phyloP scores from a whole-genome alignment of 2,797 vertebrate genomes.

The Anniella stebbinsi region DNA sequence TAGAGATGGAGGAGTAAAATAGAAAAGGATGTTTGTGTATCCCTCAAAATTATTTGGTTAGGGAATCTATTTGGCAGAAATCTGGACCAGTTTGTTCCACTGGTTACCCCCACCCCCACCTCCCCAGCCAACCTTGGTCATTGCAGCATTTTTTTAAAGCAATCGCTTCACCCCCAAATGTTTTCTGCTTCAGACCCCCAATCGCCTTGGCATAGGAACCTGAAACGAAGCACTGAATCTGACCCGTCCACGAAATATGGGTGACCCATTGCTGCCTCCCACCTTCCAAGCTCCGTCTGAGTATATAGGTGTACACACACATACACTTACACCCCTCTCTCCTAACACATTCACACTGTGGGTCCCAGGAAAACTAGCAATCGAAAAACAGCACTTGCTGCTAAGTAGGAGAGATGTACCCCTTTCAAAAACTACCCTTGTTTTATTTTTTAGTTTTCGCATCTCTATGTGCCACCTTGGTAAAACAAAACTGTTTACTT shows the following conservation, averaged over 20 bases:
- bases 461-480: not conserved
- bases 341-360: not conserved
- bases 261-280: not conserved
- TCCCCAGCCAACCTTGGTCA: constrained; percentile 3
- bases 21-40: not conserved
- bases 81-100: not conserved
- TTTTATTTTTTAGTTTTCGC: not conserved
- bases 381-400: not conserved
- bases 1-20: not conserved
- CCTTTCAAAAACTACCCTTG: not conserved
- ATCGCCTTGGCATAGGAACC: no score
- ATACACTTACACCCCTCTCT: not conserved
- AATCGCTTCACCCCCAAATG: not conserved
- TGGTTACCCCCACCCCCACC: no score
- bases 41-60: not conserved
- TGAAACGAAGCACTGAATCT: not conserved
- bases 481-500: not conserved
- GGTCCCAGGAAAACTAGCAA: not conserved
- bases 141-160: constrained; percentile 21
- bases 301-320: not conserved
- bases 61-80: not conserved
- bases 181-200: not conserved
- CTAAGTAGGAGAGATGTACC: not conserved
- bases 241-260: not conserved
- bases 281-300: not conserved